phyloP scores from a whole-genome alignment of 1,140 invertebrate genomes.

The Lamellibrachia luymesi region DNA sequence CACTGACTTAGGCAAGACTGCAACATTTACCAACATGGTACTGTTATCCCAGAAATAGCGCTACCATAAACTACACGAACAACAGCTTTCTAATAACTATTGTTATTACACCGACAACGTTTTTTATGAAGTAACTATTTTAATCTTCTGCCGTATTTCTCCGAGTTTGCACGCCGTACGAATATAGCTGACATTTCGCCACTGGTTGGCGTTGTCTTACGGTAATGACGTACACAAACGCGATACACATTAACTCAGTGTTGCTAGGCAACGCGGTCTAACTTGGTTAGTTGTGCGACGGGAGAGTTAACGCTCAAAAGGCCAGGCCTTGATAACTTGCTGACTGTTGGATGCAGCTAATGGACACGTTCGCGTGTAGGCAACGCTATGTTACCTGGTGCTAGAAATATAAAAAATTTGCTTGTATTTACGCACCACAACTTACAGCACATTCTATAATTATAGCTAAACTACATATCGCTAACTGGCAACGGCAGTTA shows the following conservation, averaged over 20 bases:
- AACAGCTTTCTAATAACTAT: no score
- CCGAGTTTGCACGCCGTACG: no score
- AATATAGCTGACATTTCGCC: no score
- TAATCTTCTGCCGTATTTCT: no score
- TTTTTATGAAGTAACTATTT: no score
- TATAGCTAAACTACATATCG: no score
- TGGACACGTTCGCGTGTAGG: background rate
- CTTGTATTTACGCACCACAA: background rate
- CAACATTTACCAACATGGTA: no score
- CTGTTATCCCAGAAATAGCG: no score
- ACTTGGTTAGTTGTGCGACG: background rate
- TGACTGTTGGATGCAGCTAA: background rate
- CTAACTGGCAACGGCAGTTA: no score
- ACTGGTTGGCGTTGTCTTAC: background rate
- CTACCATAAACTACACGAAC: no score
- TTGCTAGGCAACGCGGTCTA: background rate
- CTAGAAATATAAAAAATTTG: background rate
- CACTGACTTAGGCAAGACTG: no score
- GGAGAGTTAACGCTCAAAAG: background rate
- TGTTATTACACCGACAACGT: no score
- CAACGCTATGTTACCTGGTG: background rate
- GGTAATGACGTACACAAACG: background rate
- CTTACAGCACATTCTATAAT: background rate
- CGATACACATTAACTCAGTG: background rate
- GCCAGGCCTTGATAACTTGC: background rate